These are phyloP conservation scores for Ochropacha duplaris DNA, from an alignment of 2,888 invertebrate genomes.

Conservation along the genomic window DNA sequence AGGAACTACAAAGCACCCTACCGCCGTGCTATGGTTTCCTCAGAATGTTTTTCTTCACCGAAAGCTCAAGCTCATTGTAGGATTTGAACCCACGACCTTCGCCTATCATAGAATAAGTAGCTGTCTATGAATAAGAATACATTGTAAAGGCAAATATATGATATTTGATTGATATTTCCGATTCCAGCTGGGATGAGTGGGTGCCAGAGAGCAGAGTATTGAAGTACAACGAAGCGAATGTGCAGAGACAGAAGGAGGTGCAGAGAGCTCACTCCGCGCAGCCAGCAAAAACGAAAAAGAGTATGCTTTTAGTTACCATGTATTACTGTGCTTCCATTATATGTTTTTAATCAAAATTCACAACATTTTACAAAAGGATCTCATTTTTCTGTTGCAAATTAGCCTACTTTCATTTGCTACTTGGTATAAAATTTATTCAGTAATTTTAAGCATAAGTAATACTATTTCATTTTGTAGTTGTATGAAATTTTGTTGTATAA, in stretches of 20 bases:
- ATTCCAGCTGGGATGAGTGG: slow-evolving; percentile 93
- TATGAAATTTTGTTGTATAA: too few species aligned
- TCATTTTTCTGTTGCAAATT: not conserved
- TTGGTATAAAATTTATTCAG: not conserved
- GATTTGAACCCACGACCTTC: too few species aligned
- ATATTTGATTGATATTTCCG: slow-evolving; percentile 6
- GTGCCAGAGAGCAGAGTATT: slow-evolving; percentile 95
- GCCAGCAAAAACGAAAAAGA: slow-evolving; percentile 86
- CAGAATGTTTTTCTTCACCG: too few species aligned
- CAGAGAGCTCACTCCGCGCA: slow-evolving; percentile 90
- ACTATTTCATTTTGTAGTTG: too few species aligned
- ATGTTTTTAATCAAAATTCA: not conserved
- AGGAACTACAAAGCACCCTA: too few species aligned
- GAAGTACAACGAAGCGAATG: slow-evolving; percentile 94
- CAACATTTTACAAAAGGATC: not conserved
- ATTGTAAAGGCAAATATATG: too few species aligned
- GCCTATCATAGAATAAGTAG: too few species aligned
- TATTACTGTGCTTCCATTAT: not conserved
- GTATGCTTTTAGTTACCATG: slow-evolving; percentile 26
- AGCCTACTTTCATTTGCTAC: not conserved
- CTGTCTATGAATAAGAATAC: too few species aligned
- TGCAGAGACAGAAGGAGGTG: slow-evolving; percentile 93
- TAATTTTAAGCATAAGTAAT: too few species aligned
- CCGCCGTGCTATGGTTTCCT: too few species aligned
- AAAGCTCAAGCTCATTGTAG: too few species aligned